Evolutionary conservation across 1,140 invertebrate genomes (phyloP).

Genomic region (Drosophila sp.): DNA sequence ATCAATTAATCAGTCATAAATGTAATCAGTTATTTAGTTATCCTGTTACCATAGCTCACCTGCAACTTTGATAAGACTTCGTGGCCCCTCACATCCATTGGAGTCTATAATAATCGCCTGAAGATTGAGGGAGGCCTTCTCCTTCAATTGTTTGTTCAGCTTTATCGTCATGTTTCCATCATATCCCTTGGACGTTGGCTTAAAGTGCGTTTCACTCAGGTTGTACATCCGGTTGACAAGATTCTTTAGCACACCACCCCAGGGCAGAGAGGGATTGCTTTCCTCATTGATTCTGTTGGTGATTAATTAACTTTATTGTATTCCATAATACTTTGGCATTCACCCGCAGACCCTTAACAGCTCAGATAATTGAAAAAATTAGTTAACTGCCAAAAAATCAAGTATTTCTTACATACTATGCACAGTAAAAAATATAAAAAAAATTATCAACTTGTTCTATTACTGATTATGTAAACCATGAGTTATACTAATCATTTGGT

Average conservation of each 20-base stretch:
- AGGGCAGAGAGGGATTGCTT: conserved; percentile 72
- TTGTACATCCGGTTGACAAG: conserved; percentile 58
- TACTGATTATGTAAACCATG: no score
- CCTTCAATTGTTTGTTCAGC: conserved; percentile 58
- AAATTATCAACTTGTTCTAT: no score
- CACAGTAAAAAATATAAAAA: no score
- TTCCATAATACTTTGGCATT: background rate
- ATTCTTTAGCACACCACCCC: conserved; percentile 70
- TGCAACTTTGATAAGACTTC: conserved; percentile 57
- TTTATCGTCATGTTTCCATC: conserved; percentile 55
- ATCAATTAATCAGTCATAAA: background rate
- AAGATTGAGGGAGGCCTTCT: conserved; percentile 73
- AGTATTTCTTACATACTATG: no score
- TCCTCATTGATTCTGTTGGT: conserved; percentile 72
- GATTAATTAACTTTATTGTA: conserved; percentile 1
- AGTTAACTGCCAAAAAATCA: no score
- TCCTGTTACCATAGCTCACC: conserved; percentile 36
- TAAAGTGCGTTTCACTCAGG: conserved; percentile 58
- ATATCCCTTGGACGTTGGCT: conserved; percentile 50
- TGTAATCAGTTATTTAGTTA: background rate
- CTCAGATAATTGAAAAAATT: no score
- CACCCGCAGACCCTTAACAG: no score
- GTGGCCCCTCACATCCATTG: conserved; percentile 59
- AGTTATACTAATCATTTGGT: no score
- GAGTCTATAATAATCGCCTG: conserved; percentile 68